These are phyloP conservation scores for Drosophila formosana DNA, from an alignment of 2,888 invertebrate species.

Conservation along the genomic window DNA sequence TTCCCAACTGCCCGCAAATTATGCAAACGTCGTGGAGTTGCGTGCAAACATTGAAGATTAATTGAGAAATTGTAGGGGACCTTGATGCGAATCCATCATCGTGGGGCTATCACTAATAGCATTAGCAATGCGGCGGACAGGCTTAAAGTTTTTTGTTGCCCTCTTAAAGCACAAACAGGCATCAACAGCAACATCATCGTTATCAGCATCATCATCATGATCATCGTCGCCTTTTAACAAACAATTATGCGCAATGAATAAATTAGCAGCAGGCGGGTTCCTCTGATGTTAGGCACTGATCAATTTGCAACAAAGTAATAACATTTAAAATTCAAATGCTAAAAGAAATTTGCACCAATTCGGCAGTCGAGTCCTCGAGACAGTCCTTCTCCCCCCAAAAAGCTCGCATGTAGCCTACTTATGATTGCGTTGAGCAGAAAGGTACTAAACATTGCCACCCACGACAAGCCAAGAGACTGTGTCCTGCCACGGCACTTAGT, in stretches of 20 bases:
- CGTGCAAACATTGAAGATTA: constrained; percentile 46
- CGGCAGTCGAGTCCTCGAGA: not conserved
- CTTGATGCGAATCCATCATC: constrained; percentile 23
- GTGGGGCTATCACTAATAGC: constrained; percentile 11
- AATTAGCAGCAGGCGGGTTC: constrained; percentile 58
- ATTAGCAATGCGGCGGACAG: not conserved
- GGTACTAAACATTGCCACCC: not conserved
- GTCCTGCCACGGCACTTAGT: constrained; percentile 52
- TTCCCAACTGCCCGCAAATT: constrained; percentile 33
- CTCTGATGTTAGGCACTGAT: constrained; percentile 54
- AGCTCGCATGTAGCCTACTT: constrained; percentile 35
- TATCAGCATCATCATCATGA: not conserved
- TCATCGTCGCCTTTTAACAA: constrained; percentile 49
- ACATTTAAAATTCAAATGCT: constrained; percentile 79
- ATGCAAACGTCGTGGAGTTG: constrained; percentile 34
- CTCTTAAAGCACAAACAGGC: constrained; percentile 19
- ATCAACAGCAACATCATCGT: not conserved
- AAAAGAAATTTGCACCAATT: constrained; percentile 43
- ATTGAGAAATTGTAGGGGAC: constrained; percentile 50
- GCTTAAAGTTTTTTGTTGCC: not conserved
- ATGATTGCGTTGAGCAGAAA: constrained; percentile 4
- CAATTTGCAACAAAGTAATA: constrained; percentile 73
- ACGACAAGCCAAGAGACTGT: constrained; percentile 10
- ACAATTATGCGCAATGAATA: constrained; percentile 78
- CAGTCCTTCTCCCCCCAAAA: not conserved